Base-by-base conservation (phyloP, 2,888 invertebrate species). In the Cyaniris semiargus region DNA sequence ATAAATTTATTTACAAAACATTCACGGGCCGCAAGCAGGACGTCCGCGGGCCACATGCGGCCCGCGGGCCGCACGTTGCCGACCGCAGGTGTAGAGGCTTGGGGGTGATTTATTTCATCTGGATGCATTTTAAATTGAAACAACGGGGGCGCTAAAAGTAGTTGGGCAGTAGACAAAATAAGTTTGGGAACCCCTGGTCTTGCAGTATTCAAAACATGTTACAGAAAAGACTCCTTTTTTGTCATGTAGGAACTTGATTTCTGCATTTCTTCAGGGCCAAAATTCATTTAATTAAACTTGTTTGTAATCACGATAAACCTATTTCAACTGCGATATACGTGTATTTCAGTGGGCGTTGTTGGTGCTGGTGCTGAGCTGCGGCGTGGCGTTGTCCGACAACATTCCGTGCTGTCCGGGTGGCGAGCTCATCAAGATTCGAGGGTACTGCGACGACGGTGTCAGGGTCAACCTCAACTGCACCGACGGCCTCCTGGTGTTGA, bases 401-500 rank as follows among this genome's bases (percentile, higher is more conserved):
- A 78, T 82, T 21, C 85, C 83, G 78, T 94, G 94, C 80, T 94
- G 94, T 78, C 84, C 84, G 1, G 85, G 86, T 77, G 84, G 85
- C 70, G 85, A 87, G 70, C 78, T 86, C 10, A 83, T 93, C 38
- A 80, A 80, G 3, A 79, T 81, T 1, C 81, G 81, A 2, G 89
- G 90, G 0, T 83, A 77, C 15, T 91, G 90, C 78, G 87, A 85
- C 7, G 78, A 76, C 13, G 80, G 84, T 44, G 80, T 77, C 3
- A 80, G 81, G 66, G 81, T 85, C 23, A 81, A 79, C 27, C 81
- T 91, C 80, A 88, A 87, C 80, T 94, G 93, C 82, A 81, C 87
- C 6, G 78, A 83, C 18, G 92, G 93, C 0, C 86, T 86, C 1
- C 86, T 92, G 86, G 83, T 93, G 0, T 86, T 94, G 0, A 86